These are phyloP conservation scores for Poeciliopsis prolifica DNA, from an alignment of 2,113 vertebrate species.

Conservation along the genomic window DNA sequence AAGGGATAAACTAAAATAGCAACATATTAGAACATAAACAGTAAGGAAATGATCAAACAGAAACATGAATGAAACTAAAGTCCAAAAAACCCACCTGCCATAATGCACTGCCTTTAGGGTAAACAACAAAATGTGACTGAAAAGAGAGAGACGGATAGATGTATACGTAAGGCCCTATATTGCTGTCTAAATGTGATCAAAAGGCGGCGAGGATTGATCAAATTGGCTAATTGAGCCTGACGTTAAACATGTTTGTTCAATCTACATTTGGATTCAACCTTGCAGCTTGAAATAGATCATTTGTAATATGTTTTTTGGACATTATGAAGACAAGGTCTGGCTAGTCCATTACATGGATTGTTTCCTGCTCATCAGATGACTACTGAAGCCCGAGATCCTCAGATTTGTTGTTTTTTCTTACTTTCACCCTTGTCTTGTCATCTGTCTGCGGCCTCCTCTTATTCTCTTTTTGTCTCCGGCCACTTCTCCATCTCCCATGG, in stretches of 20 bases:
- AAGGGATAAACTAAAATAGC: no score
- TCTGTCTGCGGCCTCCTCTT: conserved; percentile 34
- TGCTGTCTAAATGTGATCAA: not conserved
- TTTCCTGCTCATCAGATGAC: conserved; percentile 33
- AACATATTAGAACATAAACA: no score
- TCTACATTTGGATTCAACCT: not conserved
- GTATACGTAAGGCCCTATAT: not conserved
- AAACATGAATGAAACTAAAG: no score
- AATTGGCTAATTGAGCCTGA: not conserved
- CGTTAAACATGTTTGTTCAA: not conserved
- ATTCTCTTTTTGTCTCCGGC: conserved; percentile 45
- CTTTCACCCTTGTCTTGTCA: conserved; percentile 52
- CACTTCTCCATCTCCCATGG: conserved; percentile 42
- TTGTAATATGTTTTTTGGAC: not conserved
- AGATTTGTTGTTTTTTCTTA: conserved; percentile 43
- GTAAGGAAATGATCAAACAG: no score
- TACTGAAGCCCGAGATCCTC: conserved; percentile 24
- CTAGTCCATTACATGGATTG: not conserved
- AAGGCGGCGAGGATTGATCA: not conserved
- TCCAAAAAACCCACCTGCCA: no score
- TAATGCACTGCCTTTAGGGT: not conserved
- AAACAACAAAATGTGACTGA: not conserved
- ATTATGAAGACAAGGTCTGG: not conserved
- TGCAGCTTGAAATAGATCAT: not conserved
- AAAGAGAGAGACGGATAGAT: not conserved